Base-by-base conservation (phyloP, 2,888 invertebrate genomes). In the Brachynemurus nebulosus region DNA sequence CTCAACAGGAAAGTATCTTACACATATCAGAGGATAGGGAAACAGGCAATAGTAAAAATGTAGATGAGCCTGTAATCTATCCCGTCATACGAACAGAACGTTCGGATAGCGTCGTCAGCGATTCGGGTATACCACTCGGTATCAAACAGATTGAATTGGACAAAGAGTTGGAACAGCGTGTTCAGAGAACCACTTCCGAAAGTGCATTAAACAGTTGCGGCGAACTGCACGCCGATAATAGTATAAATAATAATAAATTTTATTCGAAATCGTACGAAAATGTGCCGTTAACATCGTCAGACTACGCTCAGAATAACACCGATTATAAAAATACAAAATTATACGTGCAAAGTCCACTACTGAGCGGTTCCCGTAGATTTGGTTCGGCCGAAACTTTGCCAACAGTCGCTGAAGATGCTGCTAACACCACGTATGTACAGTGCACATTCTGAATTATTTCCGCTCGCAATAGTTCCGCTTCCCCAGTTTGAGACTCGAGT, bases 381-480 rank as follows among this genome's bases (percentile, higher is more conserved):
- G 44, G 44, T 14, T 44, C 44, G 4, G 18, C 20, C 3, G 44
- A 44, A 44, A 14, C 44, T 2, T 38, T 44, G 18, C 44, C 37
- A 20, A 38, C 44, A 9, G 37, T 44, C 7, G 27, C 37, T 23
- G 44, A 38, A 38, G 37, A 44, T 30, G 8, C n/a, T 11, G 16
- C 16, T 17, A 17, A 38, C 12, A 17, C 17, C n/a, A 9, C 9
- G 38, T 38, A 38, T 27, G 25, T 14, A 23, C 16, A 9, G 21
- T 41, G 27, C 1, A 9, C 33, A 9, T 19, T 39, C 4, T 30
- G 30, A 17, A 14, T 6, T 14, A 14, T n/a, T n/a, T n/a, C n/a
- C n/a, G n/a, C n/a, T n/a, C n/a, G n/a, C n/a, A n/a, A n/a, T n/a
- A n/a, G n/a, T n/a, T n/a, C n/a, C n/a, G n/a, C n/a, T n/a, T n/a